Conservation (phyloP, 2,113 vertebrate species). For the Boleophthalmus pectinirostris region DNA sequence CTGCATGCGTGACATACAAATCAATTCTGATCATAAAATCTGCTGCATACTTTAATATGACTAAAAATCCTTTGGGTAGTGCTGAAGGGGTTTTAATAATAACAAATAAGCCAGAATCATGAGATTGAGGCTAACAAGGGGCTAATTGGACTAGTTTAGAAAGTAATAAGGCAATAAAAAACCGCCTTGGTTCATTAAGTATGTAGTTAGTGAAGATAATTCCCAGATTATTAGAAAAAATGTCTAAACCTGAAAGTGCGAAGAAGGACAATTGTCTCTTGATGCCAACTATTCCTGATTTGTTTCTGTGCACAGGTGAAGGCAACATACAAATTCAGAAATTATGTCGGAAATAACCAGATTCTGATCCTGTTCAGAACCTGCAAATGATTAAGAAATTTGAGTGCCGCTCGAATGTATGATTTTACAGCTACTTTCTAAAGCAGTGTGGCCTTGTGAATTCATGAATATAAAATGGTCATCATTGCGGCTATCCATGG, state of each 20-base stretch:
- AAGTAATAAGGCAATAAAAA: background rate
- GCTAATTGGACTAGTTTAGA: background rate
- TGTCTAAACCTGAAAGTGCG: background rate
- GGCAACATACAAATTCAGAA: background rate
- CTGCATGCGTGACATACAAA: too few relatives aligned
- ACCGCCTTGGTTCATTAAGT: background rate
- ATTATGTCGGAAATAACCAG: too few relatives aligned
- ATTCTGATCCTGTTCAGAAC: conserved; percentile 17
- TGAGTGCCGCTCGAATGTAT: conserved; percentile 24
- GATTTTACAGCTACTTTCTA: conserved; percentile 7
- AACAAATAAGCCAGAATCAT: too few relatives aligned
- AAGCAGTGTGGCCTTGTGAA: background rate
- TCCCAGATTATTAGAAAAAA: background rate
- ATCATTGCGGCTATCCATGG: background rate
- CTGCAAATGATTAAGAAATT: conserved; percentile 29
- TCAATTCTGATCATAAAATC: too few relatives aligned
- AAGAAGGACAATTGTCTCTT: background rate
- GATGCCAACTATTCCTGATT: background rate
- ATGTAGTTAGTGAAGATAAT: background rate
- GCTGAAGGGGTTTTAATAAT: too few relatives aligned
- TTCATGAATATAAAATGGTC: conserved; percentile 15
- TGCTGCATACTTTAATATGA: too few relatives aligned
- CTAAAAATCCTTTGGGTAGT: too few relatives aligned
- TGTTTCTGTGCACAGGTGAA: background rate
- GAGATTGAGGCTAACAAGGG: background rate